Percentiles rank a stretch among this genome's conserved stretches.
Evolutionary conservation across 2,797 vertebrate genomes (phyloP).

Genomic region (Alfaro cultratus): DNA sequence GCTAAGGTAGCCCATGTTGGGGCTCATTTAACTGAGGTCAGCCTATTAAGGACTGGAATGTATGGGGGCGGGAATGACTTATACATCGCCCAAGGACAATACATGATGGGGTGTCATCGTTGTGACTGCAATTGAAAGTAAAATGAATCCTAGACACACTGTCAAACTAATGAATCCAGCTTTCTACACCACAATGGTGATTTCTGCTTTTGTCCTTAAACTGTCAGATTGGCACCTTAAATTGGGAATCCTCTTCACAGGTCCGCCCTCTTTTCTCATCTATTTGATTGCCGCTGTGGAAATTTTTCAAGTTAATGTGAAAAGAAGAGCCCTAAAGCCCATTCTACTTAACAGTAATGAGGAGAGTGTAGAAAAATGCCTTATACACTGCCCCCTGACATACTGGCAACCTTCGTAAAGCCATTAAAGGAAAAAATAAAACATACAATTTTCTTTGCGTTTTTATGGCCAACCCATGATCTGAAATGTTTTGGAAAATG

Average conservation of each 20-base stretch:
- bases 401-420: neutral
- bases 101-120: conserved; percentile 43
- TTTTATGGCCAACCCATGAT: neutral
- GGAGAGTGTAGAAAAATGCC: neutral
- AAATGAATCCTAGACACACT: conserved; percentile 32
- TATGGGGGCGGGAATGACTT: conserved; percentile 24
- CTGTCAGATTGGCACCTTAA: conserved; percentile 32
- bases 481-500: neutral
- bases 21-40: conserved; percentile 34
- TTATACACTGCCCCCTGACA: neutral
- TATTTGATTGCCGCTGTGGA: conserved; percentile 7
- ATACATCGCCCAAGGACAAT: conserved; percentile 35
- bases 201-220: conserved; percentile 26
- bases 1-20: conserved; percentile 4
- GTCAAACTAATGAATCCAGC: conserved; percentile 37
- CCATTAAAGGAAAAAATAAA: neutral
- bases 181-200: conserved; percentile 22
- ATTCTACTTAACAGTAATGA: neutral
- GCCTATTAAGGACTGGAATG: conserved; percentile 18
- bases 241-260: conserved; percentile 33
- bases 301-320: conserved; percentile 5
- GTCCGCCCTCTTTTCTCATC: conserved; percentile 8
- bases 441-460: neutral
- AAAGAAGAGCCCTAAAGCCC: neutral
- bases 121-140: conserved; percentile 25